Evolutionary conservation across 2,113 vertebrate species (phyloP).

Genomic region (Leptosomus discolor): DNA sequence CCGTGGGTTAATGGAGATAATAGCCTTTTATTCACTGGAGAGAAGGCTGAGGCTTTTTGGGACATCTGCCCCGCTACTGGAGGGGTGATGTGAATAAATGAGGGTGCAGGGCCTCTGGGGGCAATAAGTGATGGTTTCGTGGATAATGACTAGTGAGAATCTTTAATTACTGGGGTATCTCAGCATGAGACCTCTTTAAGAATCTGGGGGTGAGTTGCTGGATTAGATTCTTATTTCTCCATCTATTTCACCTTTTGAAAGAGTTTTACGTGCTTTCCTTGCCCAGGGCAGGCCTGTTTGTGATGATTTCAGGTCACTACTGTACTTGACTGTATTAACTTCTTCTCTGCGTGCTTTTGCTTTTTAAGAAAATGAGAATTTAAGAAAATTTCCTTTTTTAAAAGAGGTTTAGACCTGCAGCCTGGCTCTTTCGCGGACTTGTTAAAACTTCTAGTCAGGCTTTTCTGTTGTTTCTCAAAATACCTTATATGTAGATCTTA

Average conservation of each 20-base stretch:
- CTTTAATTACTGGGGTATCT: neutral
- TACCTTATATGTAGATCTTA: neutral
- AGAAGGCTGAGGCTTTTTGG: neutral
- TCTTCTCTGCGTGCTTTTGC: neutral
- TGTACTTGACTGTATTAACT: neutral
- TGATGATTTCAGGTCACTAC: neutral
- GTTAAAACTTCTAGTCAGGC: neutral
- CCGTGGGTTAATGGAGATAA: neutral
- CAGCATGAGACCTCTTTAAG: neutral
- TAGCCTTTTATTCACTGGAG: rapidly evolving
- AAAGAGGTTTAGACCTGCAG: neutral
- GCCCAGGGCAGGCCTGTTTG: neutral
- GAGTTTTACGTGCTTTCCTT: neutral
- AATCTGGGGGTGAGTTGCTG: neutral
- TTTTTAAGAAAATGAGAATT: neutral
- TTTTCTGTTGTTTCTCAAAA: neutral
- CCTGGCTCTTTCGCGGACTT: neutral
- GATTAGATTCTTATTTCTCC: neutral
- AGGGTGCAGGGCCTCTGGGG: neutral
- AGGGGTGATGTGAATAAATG: neutral
- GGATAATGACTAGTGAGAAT: neutral
- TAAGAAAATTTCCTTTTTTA: neutral
- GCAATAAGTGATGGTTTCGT: neutral
- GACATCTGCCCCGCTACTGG: neutral
- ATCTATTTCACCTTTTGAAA: neutral